Percentiles rank a stretch among this genome's conserved stretches.
Conservation (phyloP, 2,888 invertebrate species). For the Brachypterus glaber region DNA sequence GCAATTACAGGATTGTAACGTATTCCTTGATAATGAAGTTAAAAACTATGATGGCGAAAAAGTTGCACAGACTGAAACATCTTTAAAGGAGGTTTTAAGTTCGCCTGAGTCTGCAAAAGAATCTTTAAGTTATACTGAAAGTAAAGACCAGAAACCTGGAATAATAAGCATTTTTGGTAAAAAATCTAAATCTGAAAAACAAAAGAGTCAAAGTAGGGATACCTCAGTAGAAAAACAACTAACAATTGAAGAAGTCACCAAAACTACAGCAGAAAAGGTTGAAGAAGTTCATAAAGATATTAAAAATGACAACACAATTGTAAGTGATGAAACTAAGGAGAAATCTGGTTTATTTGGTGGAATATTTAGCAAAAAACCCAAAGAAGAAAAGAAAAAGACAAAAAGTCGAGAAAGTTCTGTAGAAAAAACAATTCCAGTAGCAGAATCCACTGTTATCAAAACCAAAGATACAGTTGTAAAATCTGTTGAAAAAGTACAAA, state of each 20-base stretch:
- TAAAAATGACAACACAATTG: constrained; percentile 3
- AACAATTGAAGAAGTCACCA: background rate
- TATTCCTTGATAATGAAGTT: background rate
- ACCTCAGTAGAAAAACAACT: too few species aligned
- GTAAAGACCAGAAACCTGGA: constrained; percentile 11
- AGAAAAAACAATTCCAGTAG: constrained; percentile 9
- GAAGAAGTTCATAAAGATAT: constrained; percentile 4
- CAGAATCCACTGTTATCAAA: constrained; percentile 16
- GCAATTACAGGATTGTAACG: constrained; percentile 1
- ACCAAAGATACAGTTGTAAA: constrained; percentile 15
- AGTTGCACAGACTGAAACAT: background rate
- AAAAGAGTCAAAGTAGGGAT: too few species aligned
- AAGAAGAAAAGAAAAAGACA: background rate
- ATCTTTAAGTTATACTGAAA: too few species aligned
- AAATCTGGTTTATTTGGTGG: constrained; percentile 14
- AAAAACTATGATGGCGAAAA: constrained; percentile 2
- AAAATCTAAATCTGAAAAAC: too few species aligned
- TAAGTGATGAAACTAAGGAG: constrained; percentile 13
- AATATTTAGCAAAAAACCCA: constrained; percentile 20
- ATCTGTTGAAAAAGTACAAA: constrained; percentile 12
- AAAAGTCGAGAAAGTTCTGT: background rate
- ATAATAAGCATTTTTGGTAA: constrained; percentile 26
- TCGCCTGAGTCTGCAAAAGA: constrained; percentile 20
- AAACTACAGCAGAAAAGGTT: background rate
- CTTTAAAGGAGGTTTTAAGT: too few species aligned